Evolutionary conservation across 2,888 invertebrate species (phyloP).

Genomic region (Caradrina kadenii): DNA sequence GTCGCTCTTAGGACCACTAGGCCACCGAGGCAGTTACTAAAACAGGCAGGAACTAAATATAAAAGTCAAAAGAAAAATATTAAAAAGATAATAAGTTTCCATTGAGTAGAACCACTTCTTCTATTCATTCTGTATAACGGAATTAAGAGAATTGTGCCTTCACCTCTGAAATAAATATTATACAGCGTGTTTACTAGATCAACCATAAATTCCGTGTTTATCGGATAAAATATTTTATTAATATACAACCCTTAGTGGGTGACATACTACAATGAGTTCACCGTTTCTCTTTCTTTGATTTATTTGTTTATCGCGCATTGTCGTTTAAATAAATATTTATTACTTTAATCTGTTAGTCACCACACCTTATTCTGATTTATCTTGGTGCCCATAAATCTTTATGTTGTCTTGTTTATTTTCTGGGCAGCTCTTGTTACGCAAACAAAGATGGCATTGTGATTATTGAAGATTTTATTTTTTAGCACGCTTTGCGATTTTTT

Average conservation of each 20-base stretch:
- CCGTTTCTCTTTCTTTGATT: constrained; percentile 57
- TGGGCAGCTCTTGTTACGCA: constrained; percentile 18
- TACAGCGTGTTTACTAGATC: constrained; percentile 20
- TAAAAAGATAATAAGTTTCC: too few relatives aligned
- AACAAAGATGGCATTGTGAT: constrained; percentile 29
- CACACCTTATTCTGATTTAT: constrained; percentile 61
- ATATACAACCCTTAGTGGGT: constrained; percentile 49
- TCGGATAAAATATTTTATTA: constrained; percentile 44
- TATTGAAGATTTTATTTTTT: constrained; percentile 15
- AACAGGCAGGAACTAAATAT: too few relatives aligned
- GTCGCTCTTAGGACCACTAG: too few relatives aligned
- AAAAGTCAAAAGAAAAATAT: too few relatives aligned
- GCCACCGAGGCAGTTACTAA: too few relatives aligned
- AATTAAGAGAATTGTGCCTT: constrained; percentile 6
- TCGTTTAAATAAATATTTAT: constrained; percentile 64
- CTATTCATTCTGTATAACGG: neutral
- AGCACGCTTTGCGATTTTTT: constrained; percentile 6
- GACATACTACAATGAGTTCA: constrained; percentile 46
- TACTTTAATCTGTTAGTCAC: constrained; percentile 61
- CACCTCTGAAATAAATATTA: constrained; percentile 10
- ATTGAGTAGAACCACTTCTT: too few relatives aligned
- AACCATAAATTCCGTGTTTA: constrained; percentile 38
- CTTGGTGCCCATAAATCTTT: constrained; percentile 44
- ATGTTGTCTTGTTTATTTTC: constrained; percentile 51
- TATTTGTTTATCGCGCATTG: constrained; percentile 62